These are phyloP conservation scores for Thymallus thymallus DNA, from an alignment of 2,113 vertebrate species.

Conservation along the genomic window DNA sequence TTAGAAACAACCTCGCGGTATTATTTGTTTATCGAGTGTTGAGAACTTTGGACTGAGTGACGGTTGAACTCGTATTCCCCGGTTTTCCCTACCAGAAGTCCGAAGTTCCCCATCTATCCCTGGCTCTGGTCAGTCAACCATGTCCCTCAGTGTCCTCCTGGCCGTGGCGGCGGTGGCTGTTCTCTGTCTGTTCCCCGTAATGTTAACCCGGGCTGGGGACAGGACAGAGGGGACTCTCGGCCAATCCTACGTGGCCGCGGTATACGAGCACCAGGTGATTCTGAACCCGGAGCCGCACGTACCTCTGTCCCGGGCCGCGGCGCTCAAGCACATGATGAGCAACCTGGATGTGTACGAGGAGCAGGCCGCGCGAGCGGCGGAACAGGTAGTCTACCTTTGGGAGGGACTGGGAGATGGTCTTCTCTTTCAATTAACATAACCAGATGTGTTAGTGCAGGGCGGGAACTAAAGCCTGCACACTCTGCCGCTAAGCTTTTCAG, in stretches of 20 bases:
- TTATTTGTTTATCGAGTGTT: no score
- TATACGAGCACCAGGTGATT: conserved; percentile 83
- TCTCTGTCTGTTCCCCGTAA: conserved; percentile 1
- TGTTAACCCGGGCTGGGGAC: neutral
- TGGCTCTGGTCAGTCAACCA: neutral
- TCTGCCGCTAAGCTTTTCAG: no score
- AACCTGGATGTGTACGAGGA: conserved; percentile 86
- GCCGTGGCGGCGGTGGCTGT: neutral
- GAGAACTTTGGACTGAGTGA: no score
- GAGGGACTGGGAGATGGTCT: neutral
- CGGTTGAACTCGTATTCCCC: no score
- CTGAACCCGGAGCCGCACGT: conserved; percentile 71
- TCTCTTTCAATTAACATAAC: neutral
- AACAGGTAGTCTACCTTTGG: conserved; percentile 76
- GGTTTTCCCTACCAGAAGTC: no score
- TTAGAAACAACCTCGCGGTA: no score
- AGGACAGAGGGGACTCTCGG: neutral
- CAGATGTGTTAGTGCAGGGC: no score
- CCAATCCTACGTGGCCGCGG: conserved; percentile 78
- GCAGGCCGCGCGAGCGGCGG: conserved; percentile 76
- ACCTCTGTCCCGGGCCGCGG: conserved; percentile 67
- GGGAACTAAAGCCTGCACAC: no score
- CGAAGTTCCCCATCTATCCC: neutral
- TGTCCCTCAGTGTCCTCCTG: neutral
- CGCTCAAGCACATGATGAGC: conserved; percentile 80